Percentiles rank a stretch among this genome's conserved stretches.
These are phyloP conservation scores for chimpanzee (Pan troglodytes) DNA, from an alignment of 2,113 vertebrate species.

Conservation along the genomic window NHGRI_mPanTro3-v2.1_pri NC_072407.2:107652001-107652500, in stretches of 20 bases:
- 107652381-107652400: not conserved
- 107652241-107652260: not conserved
- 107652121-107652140: not conserved
- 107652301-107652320: rapidly evolving
- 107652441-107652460: not conserved
- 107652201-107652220: not conserved
- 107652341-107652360: not conserved
- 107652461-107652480: not conserved
- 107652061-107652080: not conserved
- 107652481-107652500: not conserved
- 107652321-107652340: not conserved
- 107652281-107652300: not conserved
- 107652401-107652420: not conserved
- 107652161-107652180: not conserved
- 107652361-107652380: not conserved
- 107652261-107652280: not conserved
- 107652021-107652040: not conserved
- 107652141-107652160: not conserved
- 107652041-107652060: not conserved
- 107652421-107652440: not conserved
- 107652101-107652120: not conserved
- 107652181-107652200: not conserved
- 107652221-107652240: not conserved
- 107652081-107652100: not conserved
- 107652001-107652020: not conserved